Base-by-base conservation (phyloP, 2,888 invertebrate species). In the Lampropteryx suffumata region DNA sequence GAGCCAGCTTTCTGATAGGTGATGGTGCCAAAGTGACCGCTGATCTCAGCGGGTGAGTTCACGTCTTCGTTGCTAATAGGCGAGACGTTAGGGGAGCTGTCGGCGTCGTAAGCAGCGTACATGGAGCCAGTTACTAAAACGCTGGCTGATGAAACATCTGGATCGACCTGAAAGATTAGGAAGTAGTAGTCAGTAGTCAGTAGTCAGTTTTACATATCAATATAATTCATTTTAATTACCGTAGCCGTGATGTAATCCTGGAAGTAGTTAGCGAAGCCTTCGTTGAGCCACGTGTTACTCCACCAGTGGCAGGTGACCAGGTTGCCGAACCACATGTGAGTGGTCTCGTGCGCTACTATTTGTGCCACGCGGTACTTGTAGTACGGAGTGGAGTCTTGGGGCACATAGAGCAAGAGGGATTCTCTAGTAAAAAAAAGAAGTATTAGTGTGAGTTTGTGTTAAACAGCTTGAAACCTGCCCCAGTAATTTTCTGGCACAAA, bases 241-340 rank as follows among this genome's bases (percentile, higher is more conserved):
- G 68, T 46, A 17, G 75, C 55, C 1, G 82, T 84, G 1, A 92
- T 92, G 41, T 92, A 92, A 71, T 95, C 95, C 74, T 97, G 94
- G 73, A 95, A 94, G 71, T 93, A 95, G 57, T 92, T 91, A 0
- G 95, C 95, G 50, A 95, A 95, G 0, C 92, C 94, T 73, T 94
- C 94, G 61, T 92, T 94, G 0, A 95, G 76, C 94, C 95, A 95
- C 0, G 94, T 91, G 62, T 93, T 92, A 51, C 93, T 92, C 95
- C 95, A 95, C 95, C 95, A 95, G 53, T 93, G 92, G 45, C 94
- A 93, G 0, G 95, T 95, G 2, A 96, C 93, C 27, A 94, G 84
- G 73, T 95, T 93, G 1, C 96, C 96, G 61, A 96, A 95, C 96
- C 96, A 96, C 91, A 94, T 94, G 73, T 97, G 97, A 0, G 95